A percentile compares a stretch with the other conserved stretches of the same genome.
These are phyloP conservation scores for Sminthurides aquaticus DNA, from an alignment of 2,888 invertebrate species.

Conservation along the genomic window DNA sequence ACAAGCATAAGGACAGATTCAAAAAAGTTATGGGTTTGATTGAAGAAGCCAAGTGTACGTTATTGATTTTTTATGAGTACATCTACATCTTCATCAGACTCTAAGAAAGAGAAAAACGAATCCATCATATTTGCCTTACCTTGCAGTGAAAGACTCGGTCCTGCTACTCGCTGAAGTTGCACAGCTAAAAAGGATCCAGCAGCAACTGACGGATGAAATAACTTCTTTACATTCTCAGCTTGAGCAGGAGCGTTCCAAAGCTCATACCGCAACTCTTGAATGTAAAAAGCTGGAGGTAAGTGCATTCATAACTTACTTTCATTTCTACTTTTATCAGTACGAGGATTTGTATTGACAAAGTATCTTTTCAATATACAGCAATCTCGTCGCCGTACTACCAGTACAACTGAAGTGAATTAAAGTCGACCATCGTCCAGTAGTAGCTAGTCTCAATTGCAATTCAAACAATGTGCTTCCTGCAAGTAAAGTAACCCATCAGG, in stretches of 20 bases:
- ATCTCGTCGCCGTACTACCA: constrained; percentile 30
- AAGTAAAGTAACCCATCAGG: no score
- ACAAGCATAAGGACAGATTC: constrained; percentile 62
- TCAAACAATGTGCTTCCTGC: neutral
- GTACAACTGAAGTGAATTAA: constrained; percentile 10
- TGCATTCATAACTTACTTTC: constrained; percentile 1
- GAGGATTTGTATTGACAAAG: neutral
- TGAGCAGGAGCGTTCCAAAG: constrained; percentile 67
- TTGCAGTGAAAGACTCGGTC: constrained; percentile 69
- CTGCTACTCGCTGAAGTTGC: constrained; percentile 66
- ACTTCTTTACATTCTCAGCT: constrained; percentile 60
- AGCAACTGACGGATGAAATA: constrained; percentile 66
- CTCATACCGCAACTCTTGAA: constrained; percentile 35
- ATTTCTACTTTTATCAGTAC: neutral
- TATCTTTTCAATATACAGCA: constrained; percentile 20
- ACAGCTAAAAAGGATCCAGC: constrained; percentile 59
- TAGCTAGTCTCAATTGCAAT: no score
- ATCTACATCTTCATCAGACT: neutral
- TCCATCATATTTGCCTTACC: no score
- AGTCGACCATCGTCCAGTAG: no score
- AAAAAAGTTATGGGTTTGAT: constrained; percentile 63
- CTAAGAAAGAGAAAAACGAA: no score
- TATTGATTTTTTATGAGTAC: constrained; percentile 12
- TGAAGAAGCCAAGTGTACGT: constrained; percentile 64
- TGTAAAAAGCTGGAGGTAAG: constrained; percentile 37